Evolutionary conservation across 2,888 invertebrate genomes (phyloP), one percentile per base, ranked within the genome.

Genomic region (Pammene aurita): DNA sequence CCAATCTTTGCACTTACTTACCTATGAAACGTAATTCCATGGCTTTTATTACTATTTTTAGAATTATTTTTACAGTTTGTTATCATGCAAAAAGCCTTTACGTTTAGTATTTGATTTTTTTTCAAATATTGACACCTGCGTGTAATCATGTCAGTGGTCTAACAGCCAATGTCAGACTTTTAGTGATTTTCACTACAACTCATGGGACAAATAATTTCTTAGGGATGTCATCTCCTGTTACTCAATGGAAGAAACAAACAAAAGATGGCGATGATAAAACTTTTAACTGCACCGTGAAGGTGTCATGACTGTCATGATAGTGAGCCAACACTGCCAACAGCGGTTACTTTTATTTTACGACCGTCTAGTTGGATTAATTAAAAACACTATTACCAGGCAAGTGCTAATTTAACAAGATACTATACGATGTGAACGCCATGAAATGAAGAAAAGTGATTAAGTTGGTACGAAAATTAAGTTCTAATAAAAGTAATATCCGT

Each of bases 301-400:
- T 44, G 57, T 26, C 60, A 14, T 46, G 34, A 60, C 14, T 44
- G 57, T 26, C 60, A 14, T 46, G 34, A 60, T 34, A 48, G 60
- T 35, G 46, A 46, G 34, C 10, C 34, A 61, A 48, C 50, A 41
- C n/a, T 38, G 34, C 10, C 34, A 61, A 61, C 50, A 41, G 26
- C 50, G n/a, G 41, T 13, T 41, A n/a, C n/a, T 50, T 62, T 62
- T 62, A 62, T 50, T 61, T 61, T 61, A 62, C n/a, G 38, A 38
- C 18, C 18, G 35, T 18, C 48, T 50, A 10, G 18, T 38, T 2
- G 50, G 13, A 9, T 26, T 52, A 9, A 52, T 62, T 41, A 52
- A 41, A 52, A 62, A 41, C 18, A 18, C 41, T n/a, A 60, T n/a
- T 52, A 34, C 41, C 18, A 9, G 13, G 48, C n/a, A 61, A 60